Evolutionary conservation across 1,140 invertebrate species (phyloP), one percentile per base, ranked within the genome.

Genomic region (Aphaenogaster floridana): DNA sequence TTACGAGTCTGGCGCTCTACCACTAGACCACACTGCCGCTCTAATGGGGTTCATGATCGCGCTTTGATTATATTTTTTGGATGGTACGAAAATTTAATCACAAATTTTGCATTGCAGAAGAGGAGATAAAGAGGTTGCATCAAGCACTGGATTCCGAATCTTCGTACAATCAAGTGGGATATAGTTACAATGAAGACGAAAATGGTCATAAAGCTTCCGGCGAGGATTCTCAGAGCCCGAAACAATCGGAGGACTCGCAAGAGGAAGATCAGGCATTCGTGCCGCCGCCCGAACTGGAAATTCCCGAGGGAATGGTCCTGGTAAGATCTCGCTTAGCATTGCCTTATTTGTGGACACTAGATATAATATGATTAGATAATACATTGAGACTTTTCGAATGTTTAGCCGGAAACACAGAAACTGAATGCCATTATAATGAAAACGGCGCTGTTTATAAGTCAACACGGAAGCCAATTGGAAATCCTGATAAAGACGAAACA

Each of bases 401-500:
- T 96, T 88, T 94, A 99, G 98, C 99, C 99, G n/a, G 97, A 97
- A 88, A 98, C 97, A 7, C 97, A 98, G 92, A 99, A 99, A 93
- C 96, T 98, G 89, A 98, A 99, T 95, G 97, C 98, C 5, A 98
- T 99, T 76, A 99, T 99, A 92, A 98, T 99, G 93, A 99, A 99
- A 95, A 99, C 99, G 0, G 99, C 99, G 0, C 96, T 97, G 71
- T 99, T 99, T 96, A 98, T 99, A 88, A 97, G 98, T 86, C 96
- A 97, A 63, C 99, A 99, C 94, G 99, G 99, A 0, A 96, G 97
- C 48, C 99, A 99, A 96, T 99, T 99, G 99, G 99, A 99, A 96
- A 99, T 99, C 77, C 96, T 99, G 0, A 97, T 99, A 79, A 99
- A 99, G 96, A 98, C 99, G 9, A 99, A 99, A 95, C 99, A 99